Percentiles rank a stretch among this genome's conserved stretches.
Evolutionary conservation across 2,797 vertebrate species (phyloP).

Genomic region (Lutjanus campechanus): DNA sequence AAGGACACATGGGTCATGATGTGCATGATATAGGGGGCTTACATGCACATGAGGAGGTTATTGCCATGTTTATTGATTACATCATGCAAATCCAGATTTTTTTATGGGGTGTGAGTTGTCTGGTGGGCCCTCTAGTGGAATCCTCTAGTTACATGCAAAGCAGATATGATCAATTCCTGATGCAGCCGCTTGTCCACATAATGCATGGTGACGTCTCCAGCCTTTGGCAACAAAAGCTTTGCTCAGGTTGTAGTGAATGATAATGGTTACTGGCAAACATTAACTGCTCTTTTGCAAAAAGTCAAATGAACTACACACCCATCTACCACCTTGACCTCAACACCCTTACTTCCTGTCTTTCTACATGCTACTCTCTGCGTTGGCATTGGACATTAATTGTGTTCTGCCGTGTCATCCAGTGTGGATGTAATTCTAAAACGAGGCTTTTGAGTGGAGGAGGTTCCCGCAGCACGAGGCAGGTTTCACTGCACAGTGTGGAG

Average conservation of each 20-base stretch:
- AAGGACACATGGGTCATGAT: too few species aligned
- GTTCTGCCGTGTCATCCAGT: conserved; percentile 7
- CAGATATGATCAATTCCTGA: too few species aligned
- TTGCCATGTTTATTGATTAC: too few species aligned
- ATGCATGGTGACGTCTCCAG: too few species aligned
- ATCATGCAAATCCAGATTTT: too few species aligned
- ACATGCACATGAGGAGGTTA: too few species aligned
- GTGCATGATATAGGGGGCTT: too few species aligned
- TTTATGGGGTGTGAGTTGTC: too few species aligned
- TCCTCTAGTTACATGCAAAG: too few species aligned
- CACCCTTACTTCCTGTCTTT: background rate
- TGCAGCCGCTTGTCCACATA: too few species aligned
- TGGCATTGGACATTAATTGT: background rate
- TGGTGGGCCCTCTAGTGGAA: too few species aligned
- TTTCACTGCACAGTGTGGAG: conserved; percentile 27
- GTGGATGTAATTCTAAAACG: conserved; percentile 30
- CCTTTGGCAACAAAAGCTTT: too few species aligned
- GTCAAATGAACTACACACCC: background rate
- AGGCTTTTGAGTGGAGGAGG: conserved; percentile 1
- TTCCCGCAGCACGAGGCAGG: background rate
- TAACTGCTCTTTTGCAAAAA: background rate
- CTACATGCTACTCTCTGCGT: background rate
- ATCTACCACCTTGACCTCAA: background rate
- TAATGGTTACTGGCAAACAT: background rate
- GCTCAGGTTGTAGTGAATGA: background rate